These are phyloP conservation scores for Gila orcuttii DNA, from an alignment of 2,113 vertebrate genomes.

Conservation along the genomic window DNA sequence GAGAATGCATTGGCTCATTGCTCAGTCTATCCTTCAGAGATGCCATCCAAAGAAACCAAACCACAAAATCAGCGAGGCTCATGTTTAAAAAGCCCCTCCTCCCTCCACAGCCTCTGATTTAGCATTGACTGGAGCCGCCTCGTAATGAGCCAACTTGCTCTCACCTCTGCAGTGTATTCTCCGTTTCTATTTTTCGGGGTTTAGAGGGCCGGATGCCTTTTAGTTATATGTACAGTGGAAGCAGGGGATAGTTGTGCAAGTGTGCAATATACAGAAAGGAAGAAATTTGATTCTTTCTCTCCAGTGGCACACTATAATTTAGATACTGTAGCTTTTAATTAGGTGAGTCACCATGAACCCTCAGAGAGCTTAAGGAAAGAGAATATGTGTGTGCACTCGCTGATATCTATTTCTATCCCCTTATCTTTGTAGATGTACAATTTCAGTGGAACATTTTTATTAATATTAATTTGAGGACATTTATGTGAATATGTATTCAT, in stretches of 20 bases:
- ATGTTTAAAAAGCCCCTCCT: slow-evolving; percentile 1
- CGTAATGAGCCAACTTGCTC: slow-evolving; percentile 1
- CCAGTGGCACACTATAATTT: slow-evolving; percentile 62
- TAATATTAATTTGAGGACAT: slow-evolving; percentile 12
- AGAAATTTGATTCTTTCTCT: slow-evolving; percentile 44
- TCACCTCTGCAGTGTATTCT: slow-evolving; percentile 25
- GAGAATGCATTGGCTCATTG: background rate
- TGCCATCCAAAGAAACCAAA: background rate
- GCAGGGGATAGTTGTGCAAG: slow-evolving; percentile 65
- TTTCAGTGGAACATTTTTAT: background rate
- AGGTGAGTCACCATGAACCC: slow-evolving; percentile 52
- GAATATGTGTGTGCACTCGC: slow-evolving; percentile 14
- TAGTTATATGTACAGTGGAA: slow-evolving; percentile 68
- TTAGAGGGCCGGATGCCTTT: slow-evolving; percentile 59
- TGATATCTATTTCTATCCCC: background rate
- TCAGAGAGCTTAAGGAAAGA: slow-evolving; percentile 21
- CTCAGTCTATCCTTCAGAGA: background rate
- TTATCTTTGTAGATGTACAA: slow-evolving; percentile 13
- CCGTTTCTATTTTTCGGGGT: background rate
- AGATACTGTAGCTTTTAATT: slow-evolving; percentile 65
- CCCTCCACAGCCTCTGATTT: background rate
- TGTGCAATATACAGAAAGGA: slow-evolving; percentile 57
- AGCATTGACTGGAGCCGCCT: slow-evolving; percentile 3
- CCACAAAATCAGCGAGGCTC: background rate
- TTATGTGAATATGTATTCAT: slow-evolving; percentile 15